Evolutionary conservation across 2,888 invertebrate genomes (phyloP).

Genomic region (Thelaira solivaga): DNA sequence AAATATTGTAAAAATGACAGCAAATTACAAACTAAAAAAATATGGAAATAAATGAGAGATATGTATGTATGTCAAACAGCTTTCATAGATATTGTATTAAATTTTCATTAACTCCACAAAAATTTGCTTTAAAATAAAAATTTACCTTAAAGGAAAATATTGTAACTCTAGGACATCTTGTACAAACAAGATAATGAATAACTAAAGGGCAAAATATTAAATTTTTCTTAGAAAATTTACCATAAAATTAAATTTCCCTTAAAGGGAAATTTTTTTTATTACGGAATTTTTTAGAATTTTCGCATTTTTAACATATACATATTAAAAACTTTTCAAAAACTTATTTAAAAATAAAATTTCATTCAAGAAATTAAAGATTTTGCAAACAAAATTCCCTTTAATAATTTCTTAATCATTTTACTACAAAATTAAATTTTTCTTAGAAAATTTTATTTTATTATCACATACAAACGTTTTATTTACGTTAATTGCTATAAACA

Average conservation of each 20-base stretch:
- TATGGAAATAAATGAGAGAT: too few relatives aligned
- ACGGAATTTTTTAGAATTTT: neutral
- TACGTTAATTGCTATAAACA: too few relatives aligned
- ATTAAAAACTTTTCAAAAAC: neutral
- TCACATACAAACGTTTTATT: too few relatives aligned
- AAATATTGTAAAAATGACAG: too few relatives aligned
- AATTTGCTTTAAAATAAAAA: neutral
- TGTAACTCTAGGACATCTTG: neutral
- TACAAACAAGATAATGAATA: neutral
- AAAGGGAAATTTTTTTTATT: neutral
- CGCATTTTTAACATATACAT: neutral
- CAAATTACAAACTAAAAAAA: too few relatives aligned
- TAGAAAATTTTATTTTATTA: too few relatives aligned
- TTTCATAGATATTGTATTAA: neutral
- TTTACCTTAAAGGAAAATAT: neutral
- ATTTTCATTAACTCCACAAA: neutral
- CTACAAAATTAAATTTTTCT: too few relatives aligned
- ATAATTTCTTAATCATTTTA: too few relatives aligned
- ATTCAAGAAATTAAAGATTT: too few relatives aligned
- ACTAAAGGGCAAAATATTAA: neutral
- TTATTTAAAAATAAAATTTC: neutral
- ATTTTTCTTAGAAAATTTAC: neutral
- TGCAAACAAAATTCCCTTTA: too few relatives aligned
- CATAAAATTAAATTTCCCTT: neutral
- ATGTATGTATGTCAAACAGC: too few relatives aligned